Evolutionary conservation across 2,113 vertebrate genomes (phyloP), one percentile per base, ranked within the genome.

Genomic region (Pachycephala philippinensis): DNA sequence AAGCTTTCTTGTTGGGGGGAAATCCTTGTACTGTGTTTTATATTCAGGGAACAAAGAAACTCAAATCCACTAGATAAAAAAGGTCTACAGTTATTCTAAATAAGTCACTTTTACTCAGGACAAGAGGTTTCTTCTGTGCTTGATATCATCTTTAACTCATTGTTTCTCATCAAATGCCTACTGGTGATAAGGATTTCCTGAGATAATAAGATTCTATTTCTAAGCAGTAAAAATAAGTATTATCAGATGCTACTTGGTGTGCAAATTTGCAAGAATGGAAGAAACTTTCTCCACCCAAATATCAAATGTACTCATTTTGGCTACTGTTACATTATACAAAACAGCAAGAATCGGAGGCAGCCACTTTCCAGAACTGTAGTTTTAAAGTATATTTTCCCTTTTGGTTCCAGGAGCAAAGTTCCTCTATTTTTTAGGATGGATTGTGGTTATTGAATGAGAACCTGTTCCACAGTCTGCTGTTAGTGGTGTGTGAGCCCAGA

Each of bases 131-230:
- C 85, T 94, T 93, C 90, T 4, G 2, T 28, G 33, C 40, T 65
- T 50, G 92, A 95, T 96, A 96, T 24, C 72, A 95, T 96, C 93
- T 95, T 96, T 95, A 97, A 93, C 90, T 89, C 92, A 96, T 92
- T 96, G 95, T 96, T 96, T 84, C 93, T 96, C 88, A 90, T 89
- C 92, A 90, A 95, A 87, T 94, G 90, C 79, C 76, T 47, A 19
- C 56, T 87, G 92, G 21, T 79, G 90, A 84, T 96, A 97, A 95
- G 93, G 90, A 93, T 93, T 95, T 96, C 96, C 96, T 94, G 95
- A 96, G 93, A 95, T 92, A 95, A 50, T 16, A 84, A 40, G 92
- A 90, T 86, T 90, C 84, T 72, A 84, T 95, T 93, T 75, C 92
- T 75, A 64, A 93, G 83, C 85, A 81, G 76, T 35, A 92, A 96